These are phyloP conservation scores for Synanthedon andrenaeformis DNA, from an alignment of 2,888 invertebrate genomes.

Conservation along the genomic window DNA sequence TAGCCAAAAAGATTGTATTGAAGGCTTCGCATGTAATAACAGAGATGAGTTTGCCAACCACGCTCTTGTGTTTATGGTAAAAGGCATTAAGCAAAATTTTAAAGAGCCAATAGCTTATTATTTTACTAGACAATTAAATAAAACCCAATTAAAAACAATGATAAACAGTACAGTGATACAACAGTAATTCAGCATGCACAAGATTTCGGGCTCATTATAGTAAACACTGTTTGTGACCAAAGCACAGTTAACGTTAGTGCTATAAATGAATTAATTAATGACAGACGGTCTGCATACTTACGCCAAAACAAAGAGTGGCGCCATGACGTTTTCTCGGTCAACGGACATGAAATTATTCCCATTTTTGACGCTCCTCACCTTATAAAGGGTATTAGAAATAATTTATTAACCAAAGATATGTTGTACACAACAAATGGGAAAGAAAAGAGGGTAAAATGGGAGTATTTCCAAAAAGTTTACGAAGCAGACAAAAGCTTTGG, in stretches of 20 bases:
- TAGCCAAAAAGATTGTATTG: constrained; percentile 5
- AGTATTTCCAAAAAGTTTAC: constrained; percentile 2
- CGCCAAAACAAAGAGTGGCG: constrained; percentile 8
- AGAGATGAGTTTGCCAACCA: constrained; percentile 9
- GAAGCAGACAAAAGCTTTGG: neutral
- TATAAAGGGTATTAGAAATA: constrained; percentile 10
- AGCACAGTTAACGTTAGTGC: constrained; percentile 2
- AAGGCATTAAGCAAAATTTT: constrained; percentile 11
- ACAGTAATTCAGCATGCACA: constrained; percentile 7
- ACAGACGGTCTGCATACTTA: constrained; percentile 9
- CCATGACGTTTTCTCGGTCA: constrained; percentile 9
- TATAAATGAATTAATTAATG: constrained; percentile 11
- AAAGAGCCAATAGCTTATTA: constrained; percentile 21
- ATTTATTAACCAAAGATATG: constrained; percentile 9
- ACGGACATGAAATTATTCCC: constrained; percentile 10
- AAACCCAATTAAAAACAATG: constrained; percentile 11
- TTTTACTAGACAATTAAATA: constrained; percentile 11
- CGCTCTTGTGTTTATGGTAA: constrained; percentile 16
- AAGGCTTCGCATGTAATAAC: constrained; percentile 9
- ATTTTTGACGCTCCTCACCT: constrained; percentile 16
- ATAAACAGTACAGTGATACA: too few relatives aligned
- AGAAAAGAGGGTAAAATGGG: constrained; percentile 5
- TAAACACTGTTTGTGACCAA: neutral
- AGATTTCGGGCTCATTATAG: neutral
- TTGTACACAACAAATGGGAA: constrained; percentile 5